Evolutionary conservation across 2,113 vertebrate species (phyloP).

Genomic region (Actenoides hombroni): DNA sequence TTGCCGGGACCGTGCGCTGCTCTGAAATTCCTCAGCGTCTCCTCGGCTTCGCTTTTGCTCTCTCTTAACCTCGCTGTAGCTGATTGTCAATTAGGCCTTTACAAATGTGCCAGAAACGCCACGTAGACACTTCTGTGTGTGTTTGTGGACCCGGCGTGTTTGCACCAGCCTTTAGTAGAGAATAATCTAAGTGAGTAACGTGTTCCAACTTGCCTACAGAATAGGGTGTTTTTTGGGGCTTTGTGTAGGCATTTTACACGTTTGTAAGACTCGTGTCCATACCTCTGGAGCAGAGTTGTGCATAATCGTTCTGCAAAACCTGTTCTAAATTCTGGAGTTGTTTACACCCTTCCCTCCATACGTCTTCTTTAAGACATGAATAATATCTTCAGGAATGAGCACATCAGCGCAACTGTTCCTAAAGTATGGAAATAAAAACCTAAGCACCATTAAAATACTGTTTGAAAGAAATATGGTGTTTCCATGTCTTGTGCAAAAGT

Average conservation of each 20-base stretch:
- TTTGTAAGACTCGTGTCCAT: not conserved
- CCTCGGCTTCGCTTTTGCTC: not conserved
- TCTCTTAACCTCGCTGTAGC: not conserved
- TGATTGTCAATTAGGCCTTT: not conserved
- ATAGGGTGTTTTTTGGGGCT: not conserved
- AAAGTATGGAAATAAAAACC: not conserved
- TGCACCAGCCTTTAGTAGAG: conserved; percentile 8
- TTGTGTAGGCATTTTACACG: not conserved
- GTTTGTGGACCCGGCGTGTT: not conserved
- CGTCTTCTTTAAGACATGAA: not conserved
- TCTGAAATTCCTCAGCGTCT: not conserved
- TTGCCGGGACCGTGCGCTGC: not conserved
- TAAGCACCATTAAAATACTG: not conserved
- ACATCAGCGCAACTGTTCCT: not conserved
- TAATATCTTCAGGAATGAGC: not conserved
- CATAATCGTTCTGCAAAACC: not conserved
- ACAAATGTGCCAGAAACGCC: not conserved
- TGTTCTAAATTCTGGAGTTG: not conserved
- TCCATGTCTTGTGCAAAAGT: not conserved
- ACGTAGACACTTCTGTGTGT: not conserved
- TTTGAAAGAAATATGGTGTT: not conserved
- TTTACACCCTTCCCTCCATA: not conserved
- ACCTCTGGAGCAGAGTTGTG: not conserved
- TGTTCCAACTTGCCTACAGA: not conserved
- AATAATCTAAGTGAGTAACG: not conserved